Evolutionary conservation across 2,113 vertebrate species (phyloP).

Genomic region (Dendropsophus ebraccatus): DNA sequence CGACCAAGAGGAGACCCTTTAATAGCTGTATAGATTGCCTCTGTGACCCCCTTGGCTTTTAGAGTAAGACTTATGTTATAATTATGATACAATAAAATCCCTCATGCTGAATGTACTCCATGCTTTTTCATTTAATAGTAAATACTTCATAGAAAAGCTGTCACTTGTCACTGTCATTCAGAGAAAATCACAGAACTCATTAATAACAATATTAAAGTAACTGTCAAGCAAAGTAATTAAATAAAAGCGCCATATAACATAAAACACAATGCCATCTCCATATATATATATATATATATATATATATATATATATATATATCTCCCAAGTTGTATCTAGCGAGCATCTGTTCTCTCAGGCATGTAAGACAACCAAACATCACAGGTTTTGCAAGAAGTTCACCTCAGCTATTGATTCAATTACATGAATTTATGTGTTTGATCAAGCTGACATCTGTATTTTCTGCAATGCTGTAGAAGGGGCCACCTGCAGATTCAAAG

Average conservation of each 20-base stretch:
- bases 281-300: neutral
- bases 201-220: neutral
- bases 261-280: neutral
- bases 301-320: neutral
- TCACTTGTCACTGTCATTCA: neutral
- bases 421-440: constrained; percentile 50
- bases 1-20: neutral
- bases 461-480: constrained; percentile 42
- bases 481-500: constrained; percentile 57
- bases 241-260: neutral
- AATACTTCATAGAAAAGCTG: neutral
- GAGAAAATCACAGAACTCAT: neutral
- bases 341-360: neutral
- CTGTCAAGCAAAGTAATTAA: neutral
- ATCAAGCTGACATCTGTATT: constrained; percentile 54
- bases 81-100: neutral
- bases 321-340: neutral
- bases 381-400: constrained; percentile 21
- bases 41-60: neutral
- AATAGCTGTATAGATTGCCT: neutral
- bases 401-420: constrained; percentile 51
- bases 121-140: neutral
- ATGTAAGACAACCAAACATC: constrained; percentile 5
- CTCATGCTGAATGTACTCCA: neutral
- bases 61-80: neutral